These are phyloP conservation scores for Perizoma flavofasciatum DNA, from an alignment of 2,888 invertebrate genomes.

Conservation along the genomic window DNA sequence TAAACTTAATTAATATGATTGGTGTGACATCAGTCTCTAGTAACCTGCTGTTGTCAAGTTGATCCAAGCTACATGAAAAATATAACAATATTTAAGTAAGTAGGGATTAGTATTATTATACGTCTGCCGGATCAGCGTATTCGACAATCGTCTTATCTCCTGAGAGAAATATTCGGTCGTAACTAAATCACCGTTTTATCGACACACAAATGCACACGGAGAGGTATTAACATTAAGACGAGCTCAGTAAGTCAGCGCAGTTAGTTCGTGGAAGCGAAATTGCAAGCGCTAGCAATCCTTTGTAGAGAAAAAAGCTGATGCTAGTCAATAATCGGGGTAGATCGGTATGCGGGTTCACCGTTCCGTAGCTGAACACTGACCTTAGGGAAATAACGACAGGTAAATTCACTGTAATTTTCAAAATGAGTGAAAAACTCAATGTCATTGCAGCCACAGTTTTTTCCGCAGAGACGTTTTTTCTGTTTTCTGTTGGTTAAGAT, in stretches of 20 bases:
- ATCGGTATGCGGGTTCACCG: conserved; percentile 16
- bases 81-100: no score
- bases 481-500: no score
- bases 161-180: not conserved
- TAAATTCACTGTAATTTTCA: conserved; percentile 11
- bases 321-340: conserved; percentile 15
- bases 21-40: no score
- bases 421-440: conserved; percentile 10
- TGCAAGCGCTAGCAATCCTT: conserved; percentile 51
- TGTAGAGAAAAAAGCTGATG: conserved; percentile 47
- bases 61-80: no score
- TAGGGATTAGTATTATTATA: no score
- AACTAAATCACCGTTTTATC: conserved; percentile 8
- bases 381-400: conserved; percentile 25
- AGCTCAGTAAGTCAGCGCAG: conserved; percentile 30
- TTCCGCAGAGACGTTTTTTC: not conserved
- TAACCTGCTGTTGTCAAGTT: no score
- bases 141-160: no score
- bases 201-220: conserved; percentile 11
- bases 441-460: not conserved
- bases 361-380: conserved; percentile 17
- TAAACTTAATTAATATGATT: no score
- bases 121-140: no score
- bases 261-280: conserved; percentile 49
- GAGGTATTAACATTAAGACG: conserved; percentile 33